Percentiles rank a stretch among this genome's conserved stretches.
phyloP scores from a whole-genome alignment of 2,888 invertebrate species.

The Thymelicus sylvestris region DNA sequence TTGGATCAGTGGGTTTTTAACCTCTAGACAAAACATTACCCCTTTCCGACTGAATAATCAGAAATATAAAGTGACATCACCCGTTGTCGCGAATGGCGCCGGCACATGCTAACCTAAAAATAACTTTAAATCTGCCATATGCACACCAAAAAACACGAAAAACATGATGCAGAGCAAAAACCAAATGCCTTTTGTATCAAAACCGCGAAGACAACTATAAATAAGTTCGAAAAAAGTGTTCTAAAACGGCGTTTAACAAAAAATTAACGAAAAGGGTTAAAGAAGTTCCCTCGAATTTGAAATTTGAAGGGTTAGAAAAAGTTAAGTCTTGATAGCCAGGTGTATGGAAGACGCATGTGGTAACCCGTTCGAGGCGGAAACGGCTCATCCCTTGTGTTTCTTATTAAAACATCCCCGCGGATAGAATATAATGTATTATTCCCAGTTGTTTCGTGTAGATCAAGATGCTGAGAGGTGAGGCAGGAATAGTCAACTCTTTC shows the following conservation, averaged over 20 bases:
- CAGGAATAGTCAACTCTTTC: no score
- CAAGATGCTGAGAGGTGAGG: no score
- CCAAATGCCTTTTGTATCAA: conserved; percentile 48
- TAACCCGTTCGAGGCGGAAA: conserved; percentile 78
- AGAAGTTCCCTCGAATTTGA: conserved; percentile 65
- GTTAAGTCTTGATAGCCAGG: conserved; percentile 73
- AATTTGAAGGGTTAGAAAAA: conserved; percentile 75
- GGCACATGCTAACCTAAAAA: conserved; percentile 79
- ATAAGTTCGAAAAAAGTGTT: conserved; percentile 51
- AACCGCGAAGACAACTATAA: conserved; percentile 58
- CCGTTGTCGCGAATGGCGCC: conserved; percentile 73
- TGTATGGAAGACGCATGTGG: conserved; percentile 78
- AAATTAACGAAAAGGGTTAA: conserved; percentile 59
- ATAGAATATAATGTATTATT: conserved; percentile 34
- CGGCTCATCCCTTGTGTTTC: conserved; percentile 69
- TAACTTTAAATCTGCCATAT: conserved; percentile 78
- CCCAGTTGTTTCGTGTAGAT: conserved; percentile 5
- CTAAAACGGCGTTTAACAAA: conserved; percentile 59
- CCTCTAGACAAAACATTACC: conserved; percentile 63
- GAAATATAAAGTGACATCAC: conserved; percentile 79
- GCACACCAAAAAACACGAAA: conserved; percentile 65
- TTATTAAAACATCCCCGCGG: conserved; percentile 59
- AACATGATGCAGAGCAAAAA: conserved; percentile 58
- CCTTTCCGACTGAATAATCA: conserved; percentile 65
- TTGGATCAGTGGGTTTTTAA: conserved; percentile 48